Base-by-base conservation (phyloP, 2,113 vertebrate species). In the Ceratotherium simum region DNA sequence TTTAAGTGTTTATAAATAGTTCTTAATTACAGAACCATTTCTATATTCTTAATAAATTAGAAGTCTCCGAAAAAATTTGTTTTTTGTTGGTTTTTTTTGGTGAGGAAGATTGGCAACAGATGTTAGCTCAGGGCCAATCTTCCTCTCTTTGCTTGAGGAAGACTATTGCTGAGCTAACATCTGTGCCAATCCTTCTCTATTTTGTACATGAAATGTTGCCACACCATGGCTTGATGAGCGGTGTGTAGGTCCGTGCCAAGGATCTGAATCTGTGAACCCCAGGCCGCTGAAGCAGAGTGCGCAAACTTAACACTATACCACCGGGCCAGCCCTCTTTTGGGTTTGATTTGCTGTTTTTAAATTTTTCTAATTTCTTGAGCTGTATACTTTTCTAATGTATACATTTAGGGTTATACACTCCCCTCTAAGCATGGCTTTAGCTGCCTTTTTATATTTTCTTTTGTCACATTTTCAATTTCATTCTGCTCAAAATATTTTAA, bases 401-500 rank as follows among this genome's bases (percentile, higher is more conserved):
- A 78, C 51, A 70, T 39, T 69, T 96, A 83, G n/a, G 31, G 8
- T n/a, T 83, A 78, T n/a, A n/a, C 13, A 88, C 14, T 56, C 67
- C 42, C 39, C 46, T 83, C 78, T 83, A 36, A 90, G 29, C 16
- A 69, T 82, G 76, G 80, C 17, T 78, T 96, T 78, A 93, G 51
- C 33, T 87, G 6, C 33, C 87, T 58, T 58, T 82, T 29, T 10
- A 25, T 23, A 42, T 54, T 76, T 93, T 88, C 48, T 86, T 79
- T 73, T 31, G 17, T 31, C 70, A 82, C 60, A 76, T 46, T 95
- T 90, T 90, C 58, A 80, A 72, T 91, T 95, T 87, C 33, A 79
- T 88, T 94, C 7, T 92, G 65, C 70, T 95, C 29, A 75, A 90
- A 48, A 39, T 75, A 84, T 85, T 94, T 88, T 13, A 65, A 56